Conservation (phyloP, 1,140 invertebrate species). For the Lepidurus apus region DNA sequence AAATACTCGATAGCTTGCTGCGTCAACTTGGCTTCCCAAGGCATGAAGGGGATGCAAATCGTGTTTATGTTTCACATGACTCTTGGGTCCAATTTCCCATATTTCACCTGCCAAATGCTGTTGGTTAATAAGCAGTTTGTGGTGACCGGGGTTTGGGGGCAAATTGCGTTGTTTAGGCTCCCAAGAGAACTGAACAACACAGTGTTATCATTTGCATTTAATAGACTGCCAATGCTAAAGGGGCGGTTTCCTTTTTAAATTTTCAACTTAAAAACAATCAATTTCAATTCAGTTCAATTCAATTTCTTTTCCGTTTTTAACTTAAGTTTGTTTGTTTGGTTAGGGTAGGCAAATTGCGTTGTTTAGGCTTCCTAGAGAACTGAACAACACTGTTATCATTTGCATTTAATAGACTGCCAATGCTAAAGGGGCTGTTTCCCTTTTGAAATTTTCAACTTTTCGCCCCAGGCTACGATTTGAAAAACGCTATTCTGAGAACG, state of each 20-base stretch:
- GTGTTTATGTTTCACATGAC: background rate
- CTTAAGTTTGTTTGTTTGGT: too few relatives aligned
- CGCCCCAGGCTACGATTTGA: too few relatives aligned
- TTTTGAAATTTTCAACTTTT: background rate
- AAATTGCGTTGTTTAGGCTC: constrained; percentile 6
- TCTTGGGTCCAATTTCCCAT: too few relatives aligned
- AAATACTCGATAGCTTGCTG: background rate
- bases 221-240: background rate
- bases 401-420: background rate
- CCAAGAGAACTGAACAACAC: background rate
- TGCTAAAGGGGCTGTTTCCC: background rate
- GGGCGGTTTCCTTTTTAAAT: background rate
- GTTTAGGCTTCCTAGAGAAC: background rate
- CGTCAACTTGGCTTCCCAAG: background rate
- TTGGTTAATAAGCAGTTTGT: background rate
- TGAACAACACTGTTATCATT: background rate
- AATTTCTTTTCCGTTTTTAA: too few relatives aligned
- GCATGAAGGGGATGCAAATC: background rate
- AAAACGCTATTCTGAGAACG: too few relatives aligned
- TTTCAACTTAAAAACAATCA: too few relatives aligned
- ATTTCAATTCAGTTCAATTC: too few relatives aligned
- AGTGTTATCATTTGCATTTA: background rate
- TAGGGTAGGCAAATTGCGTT: background rate
- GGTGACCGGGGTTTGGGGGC: background rate
- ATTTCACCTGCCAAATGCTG: too few relatives aligned